Evolutionary conservation across 2,113 vertebrate genomes (phyloP), one percentile per base, ranked within the genome.

Genomic region (Indri indri): DNA sequence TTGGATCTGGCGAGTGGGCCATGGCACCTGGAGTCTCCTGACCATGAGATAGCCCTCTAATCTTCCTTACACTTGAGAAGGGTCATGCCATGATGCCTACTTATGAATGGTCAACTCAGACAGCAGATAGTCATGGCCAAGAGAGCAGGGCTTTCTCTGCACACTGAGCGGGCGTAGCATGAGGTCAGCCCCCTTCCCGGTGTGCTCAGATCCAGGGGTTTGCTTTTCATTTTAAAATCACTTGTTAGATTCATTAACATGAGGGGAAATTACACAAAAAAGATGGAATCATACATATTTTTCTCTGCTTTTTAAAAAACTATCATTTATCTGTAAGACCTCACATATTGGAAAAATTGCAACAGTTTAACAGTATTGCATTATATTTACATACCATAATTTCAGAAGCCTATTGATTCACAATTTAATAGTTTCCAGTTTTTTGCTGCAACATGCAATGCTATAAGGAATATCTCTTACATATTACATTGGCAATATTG

Each of bases 161-260:
- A 34, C 8, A 9, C 1, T n/a, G 34, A 74, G 14, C 1, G 9
- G 10, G 22, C 8, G 2, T 14, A 5, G 5, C 32, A 5, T 18
- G 30, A 77, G 22, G 11, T 50, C 50, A 47, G 11, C 4, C 34
- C 12, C 0, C 40, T 63, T 50, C 45, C 40, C 37, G 42, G 25
- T 25, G 27, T 3, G 0, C 65, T 42, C 12, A 61, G 59, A 37
- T 8, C 25, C 47, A 17, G 42, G 25, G 17, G 1, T 40, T 73
- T 17, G 14, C 40, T 73, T 42, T 70, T 13, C 27, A 82, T 45
- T 63, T 83, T 20, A 76, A 52, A 74, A 82, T 27, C 34, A n/a
- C 32, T 82, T 42, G 65, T 50, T 52, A n/a, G 54, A 42, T 47
- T 92, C 23, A 47, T 9, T 57, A 88, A 71, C 74, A 73, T 3